Evolutionary conservation across 2,797 vertebrate genomes (phyloP).

Genomic region (Acropternis orthonyx): DNA sequence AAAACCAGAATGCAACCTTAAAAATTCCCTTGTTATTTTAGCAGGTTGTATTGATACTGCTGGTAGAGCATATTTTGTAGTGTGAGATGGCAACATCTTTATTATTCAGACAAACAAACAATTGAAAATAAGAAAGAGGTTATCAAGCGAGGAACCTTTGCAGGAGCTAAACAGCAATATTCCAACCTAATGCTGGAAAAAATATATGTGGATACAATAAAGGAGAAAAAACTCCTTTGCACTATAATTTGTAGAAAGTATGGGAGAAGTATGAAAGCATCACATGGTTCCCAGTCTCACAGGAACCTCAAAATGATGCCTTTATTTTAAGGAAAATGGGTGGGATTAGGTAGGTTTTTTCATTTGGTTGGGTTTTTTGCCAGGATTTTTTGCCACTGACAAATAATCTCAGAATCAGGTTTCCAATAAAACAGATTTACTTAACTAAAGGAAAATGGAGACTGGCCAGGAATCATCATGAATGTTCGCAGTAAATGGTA

Average conservation of each 20-base stretch:
- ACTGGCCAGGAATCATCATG: neutral
- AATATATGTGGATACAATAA: neutral
- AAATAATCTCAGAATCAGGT: neutral
- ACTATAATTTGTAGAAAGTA: neutral
- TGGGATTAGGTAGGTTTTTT: neutral
- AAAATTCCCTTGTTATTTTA: neutral
- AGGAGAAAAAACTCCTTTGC: neutral
- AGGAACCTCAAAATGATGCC: neutral
- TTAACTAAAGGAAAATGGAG: neutral
- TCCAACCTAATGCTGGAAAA: neutral
- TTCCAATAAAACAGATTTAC: neutral
- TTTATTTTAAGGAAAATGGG: neutral
- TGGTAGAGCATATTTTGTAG: neutral
- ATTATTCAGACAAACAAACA: neutral
- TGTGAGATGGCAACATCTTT: neutral
- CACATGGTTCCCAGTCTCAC: neutral
- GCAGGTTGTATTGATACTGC: neutral
- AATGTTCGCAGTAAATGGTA: neutral
- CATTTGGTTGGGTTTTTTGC: neutral
- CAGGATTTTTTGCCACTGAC: neutral
- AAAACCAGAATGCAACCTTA: conserved; percentile 6
- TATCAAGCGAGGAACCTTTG: neutral
- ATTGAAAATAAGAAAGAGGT: neutral
- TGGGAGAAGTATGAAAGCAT: neutral
- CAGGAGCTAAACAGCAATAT: neutral